phyloP scores from a whole-genome alignment of 2,888 invertebrate genomes.

The Bembecia ichneumoniformis region DNA sequence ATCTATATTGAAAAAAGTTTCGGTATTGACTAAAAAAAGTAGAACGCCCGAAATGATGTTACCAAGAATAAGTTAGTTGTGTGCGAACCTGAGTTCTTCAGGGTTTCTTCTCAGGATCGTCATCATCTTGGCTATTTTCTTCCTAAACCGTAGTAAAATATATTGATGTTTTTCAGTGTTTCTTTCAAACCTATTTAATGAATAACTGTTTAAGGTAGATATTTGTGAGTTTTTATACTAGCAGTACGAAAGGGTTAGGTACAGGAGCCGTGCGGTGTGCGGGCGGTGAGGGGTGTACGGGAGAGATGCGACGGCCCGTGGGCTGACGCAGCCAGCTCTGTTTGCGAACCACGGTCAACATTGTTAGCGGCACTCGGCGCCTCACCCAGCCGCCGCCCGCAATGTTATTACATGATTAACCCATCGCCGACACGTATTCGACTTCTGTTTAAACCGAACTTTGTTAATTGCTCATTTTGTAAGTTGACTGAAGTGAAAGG shows the following conservation, averaged over 20 bases:
- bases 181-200: too few species aligned
- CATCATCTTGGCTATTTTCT: too few species aligned
- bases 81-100: too few species aligned
- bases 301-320: slow-evolving; percentile 37
- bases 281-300: slow-evolving; percentile 19
- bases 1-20: too few species aligned
- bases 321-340: slow-evolving; percentile 57
- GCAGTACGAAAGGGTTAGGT: background rate
- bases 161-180: too few species aligned
- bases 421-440: slow-evolving; percentile 44
- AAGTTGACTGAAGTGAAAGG: background rate
- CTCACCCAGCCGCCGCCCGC: slow-evolving; percentile 18
- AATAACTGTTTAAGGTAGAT: too few species aligned
- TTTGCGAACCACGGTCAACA: slow-evolving; percentile 64
- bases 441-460: slow-evolving; percentile 43
- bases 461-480: slow-evolving; percentile 50
- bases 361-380: slow-evolving; percentile 45
- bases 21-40: too few species aligned
- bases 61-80: too few species aligned
- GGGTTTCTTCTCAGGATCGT: too few species aligned
- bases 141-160: too few species aligned
- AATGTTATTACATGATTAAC: slow-evolving; percentile 66
- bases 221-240: background rate
- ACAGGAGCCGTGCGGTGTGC: background rate
- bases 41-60: too few species aligned